Conservation (phyloP, 2,113 vertebrate species). For the Muntiacus reevesi region DNA sequence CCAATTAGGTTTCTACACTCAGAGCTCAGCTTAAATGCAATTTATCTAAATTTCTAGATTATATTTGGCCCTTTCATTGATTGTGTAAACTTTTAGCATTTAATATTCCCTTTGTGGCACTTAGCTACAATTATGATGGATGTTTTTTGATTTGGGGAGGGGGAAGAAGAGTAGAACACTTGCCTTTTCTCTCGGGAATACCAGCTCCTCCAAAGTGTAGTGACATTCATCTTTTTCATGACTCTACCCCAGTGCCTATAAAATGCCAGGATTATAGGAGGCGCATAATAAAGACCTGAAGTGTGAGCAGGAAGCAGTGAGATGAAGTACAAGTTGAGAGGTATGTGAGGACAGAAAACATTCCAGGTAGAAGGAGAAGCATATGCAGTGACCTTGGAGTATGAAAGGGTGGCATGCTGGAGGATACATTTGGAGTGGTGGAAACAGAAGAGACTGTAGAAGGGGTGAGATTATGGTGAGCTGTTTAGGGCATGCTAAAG, state of each 20-base stretch:
- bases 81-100: not conserved
- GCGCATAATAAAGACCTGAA: not conserved
- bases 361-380: not conserved
- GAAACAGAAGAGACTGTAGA: not conserved
- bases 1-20: not conserved
- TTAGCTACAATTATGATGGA: not conserved
- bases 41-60: not conserved
- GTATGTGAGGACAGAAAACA: not conserved
- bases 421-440: not conserved
- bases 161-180: not conserved
- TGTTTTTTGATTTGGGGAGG: not conserved
- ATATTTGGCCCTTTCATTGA: not conserved
- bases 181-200: not conserved
- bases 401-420: not conserved
- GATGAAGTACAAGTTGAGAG: not conserved
- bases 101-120: not conserved
- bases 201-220: not conserved
- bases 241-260: not conserved
- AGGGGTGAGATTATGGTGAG: not conserved
- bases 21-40: not conserved
- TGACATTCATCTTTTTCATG: not conserved
- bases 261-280: not conserved
- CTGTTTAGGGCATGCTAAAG: not conserved
- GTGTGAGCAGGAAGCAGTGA: not conserved
- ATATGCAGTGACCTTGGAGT: not conserved